Base-by-base conservation (phyloP, 2,113 vertebrate species). In the Lamprotornis superbus region DNA sequence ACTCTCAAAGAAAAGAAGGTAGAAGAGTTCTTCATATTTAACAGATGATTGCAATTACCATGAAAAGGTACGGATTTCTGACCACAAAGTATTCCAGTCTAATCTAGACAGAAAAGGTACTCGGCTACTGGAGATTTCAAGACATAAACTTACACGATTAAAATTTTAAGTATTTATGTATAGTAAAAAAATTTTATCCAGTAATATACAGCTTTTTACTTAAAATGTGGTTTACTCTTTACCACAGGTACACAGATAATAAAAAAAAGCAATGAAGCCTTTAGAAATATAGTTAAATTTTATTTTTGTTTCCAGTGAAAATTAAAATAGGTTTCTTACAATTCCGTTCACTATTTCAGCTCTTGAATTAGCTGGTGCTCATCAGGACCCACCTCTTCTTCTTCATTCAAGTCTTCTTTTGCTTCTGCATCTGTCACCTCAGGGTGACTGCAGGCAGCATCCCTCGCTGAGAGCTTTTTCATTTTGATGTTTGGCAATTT, bases 401-500 rank as follows among this genome's bases (percentile, higher is more conserved):
- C 76, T 88, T 94, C 91, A 83, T 82, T 91, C 30, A 87, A 30
- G 67, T 86, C 78, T 55, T 97, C 87, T 89, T 92, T 68, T 47
- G 76, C 37, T 90, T 93, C 65, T 52, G 7, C 25, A 42, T 97
- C 90, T 92, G 89, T 96, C 78, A 61, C 97, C 73, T 97, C 91
- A 56, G 84, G 31, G 20, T 92, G 89, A 94, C 93, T 97, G 49
- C 73, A 88, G 59, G 98, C 68, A 61, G 93, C 93, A 95, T 97
- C 98, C 87, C 90, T 97, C 56, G 96, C 97, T 22, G 98, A 99
- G 11, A 99, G 79, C 91, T 98, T 99, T 67, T 98, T 98, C 98
- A 99, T 98, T 97, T 99, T 99, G 90, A 99, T 98, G 93, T 99
- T 99, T 46, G 99, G 99, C 75, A 99, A 97, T 95, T 99, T 99